Conservation (phyloP, 2,888 invertebrate species). For the Perizoma flavofasciatum region DNA sequence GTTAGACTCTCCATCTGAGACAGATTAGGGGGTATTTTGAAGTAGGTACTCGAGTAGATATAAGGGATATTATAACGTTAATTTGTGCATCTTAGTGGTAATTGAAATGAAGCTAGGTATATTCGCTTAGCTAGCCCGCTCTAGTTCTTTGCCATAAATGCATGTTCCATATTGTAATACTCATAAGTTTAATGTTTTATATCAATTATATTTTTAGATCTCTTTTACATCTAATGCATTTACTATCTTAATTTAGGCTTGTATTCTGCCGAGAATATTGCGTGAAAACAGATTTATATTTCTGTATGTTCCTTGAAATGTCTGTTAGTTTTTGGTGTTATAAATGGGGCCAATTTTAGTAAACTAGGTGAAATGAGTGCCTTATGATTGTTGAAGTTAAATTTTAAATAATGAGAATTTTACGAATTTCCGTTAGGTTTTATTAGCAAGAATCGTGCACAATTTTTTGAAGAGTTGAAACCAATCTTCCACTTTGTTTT, state of each 20-base stretch:
- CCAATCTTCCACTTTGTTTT: constrained; percentile 75
- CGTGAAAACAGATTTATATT: constrained; percentile 52
- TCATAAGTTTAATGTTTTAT: constrained; percentile 79
- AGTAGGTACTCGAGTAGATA: constrained; percentile 23
- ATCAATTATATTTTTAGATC: constrained; percentile 82
- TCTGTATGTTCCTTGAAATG: constrained; percentile 68
- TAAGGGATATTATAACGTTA: constrained; percentile 41
- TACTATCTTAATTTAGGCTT: constrained; percentile 73
- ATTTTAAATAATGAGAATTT: constrained; percentile 40
- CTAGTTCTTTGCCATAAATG: constrained; percentile 83
- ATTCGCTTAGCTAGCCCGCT: constrained; percentile 80
- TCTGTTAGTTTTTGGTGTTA: constrained; percentile 56
- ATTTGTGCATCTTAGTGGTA: constrained; percentile 68
- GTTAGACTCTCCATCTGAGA: constrained; percentile 39
- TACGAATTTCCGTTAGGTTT: constrained; percentile 36
- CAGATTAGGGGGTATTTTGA: constrained; percentile 19
- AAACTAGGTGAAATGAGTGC: constrained; percentile 65
- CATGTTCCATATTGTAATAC: constrained; percentile 85
- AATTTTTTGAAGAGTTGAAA: constrained; percentile 56
- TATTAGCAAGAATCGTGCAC: constrained; percentile 33
- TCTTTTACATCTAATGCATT: constrained; percentile 82
- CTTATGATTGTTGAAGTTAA: constrained; percentile 63
- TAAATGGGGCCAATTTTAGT: constrained; percentile 67
- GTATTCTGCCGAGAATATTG: constrained; percentile 57
- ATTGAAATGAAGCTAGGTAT: constrained; percentile 78